phyloP scores from a whole-genome alignment of 1,140 invertebrate genomes.

The Drusus annulatus region DNA sequence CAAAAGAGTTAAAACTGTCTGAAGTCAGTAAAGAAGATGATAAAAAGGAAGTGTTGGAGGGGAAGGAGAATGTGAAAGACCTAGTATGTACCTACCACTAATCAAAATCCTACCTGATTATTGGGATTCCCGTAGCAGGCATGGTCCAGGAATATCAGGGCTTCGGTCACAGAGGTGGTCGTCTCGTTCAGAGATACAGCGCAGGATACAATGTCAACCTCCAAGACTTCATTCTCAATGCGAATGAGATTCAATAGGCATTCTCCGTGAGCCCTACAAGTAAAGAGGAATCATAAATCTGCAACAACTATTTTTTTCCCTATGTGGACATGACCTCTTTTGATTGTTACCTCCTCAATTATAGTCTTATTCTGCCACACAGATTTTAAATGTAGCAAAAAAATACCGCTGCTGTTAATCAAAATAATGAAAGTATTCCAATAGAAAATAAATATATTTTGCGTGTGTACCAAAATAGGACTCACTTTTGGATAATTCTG shows the following conservation, averaged over 20 bases:
- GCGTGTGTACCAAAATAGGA: background rate
- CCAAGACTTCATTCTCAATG: background rate
- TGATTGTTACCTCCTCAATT: too few relatives aligned
- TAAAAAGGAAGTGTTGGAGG: too few relatives aligned
- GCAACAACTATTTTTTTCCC: too few relatives aligned
- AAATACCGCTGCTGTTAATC: too few relatives aligned
- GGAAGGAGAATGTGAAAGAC: too few relatives aligned
- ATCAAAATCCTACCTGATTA: conserved; percentile 10
- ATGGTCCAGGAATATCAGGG: conserved; percentile 22
- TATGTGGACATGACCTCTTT: too few relatives aligned
- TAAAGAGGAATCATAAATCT: too few relatives aligned
- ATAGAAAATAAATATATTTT: background rate
- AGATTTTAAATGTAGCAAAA: too few relatives aligned
- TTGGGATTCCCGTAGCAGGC: conserved; percentile 29
- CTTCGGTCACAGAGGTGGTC: background rate
- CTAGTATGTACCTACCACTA: too few relatives aligned
- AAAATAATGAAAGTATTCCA: background rate
- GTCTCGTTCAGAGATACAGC: background rate
- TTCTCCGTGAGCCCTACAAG: background rate
- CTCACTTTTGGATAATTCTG: conserved; percentile 1
- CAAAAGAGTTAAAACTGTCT: too few relatives aligned
- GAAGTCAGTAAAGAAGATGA: too few relatives aligned
- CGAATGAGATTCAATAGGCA: conserved; percentile 16
- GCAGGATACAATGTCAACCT: conserved; percentile 21
- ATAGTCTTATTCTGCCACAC: too few relatives aligned